phyloP scores from a whole-genome alignment of 2,113 vertebrate species.

The Tichodroma muraria region DNA sequence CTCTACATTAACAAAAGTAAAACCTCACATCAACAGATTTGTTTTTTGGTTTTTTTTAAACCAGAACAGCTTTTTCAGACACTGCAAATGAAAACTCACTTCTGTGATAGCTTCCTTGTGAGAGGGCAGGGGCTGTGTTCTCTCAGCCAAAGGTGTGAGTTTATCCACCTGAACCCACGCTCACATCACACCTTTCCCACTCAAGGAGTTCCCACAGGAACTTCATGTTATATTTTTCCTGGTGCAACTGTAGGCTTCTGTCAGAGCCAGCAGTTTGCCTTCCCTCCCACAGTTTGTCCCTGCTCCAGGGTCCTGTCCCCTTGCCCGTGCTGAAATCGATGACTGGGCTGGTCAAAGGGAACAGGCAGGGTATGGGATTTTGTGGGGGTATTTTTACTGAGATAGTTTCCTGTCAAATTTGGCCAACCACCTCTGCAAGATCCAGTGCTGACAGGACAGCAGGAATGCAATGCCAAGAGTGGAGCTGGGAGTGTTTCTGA shows the following conservation, averaged over 20 bases:
- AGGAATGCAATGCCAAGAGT: background rate
- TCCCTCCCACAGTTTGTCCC: background rate
- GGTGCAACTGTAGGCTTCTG: background rate
- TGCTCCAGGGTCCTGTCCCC: background rate
- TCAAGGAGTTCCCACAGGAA: background rate
- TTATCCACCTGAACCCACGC: background rate
- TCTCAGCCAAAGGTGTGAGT: background rate
- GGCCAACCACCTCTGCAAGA: background rate
- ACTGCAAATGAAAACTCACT: background rate
- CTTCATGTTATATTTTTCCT: background rate
- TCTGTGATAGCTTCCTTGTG: background rate
- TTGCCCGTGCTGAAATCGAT: background rate
- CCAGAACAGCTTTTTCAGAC: background rate
- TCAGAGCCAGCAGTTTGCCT: background rate
- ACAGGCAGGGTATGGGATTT: background rate
- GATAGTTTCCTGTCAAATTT: background rate
- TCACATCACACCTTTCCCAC: background rate
- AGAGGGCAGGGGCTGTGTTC: background rate
- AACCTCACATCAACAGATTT: background rate
- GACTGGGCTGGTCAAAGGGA: background rate
- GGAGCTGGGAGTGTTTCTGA: background rate
- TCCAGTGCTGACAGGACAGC: background rate
- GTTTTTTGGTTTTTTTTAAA: background rate
- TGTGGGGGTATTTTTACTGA: background rate
- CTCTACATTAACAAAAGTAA: background rate